Evolutionary conservation across 1,140 invertebrate species (phyloP).

Genomic region (Trachymyrmex cornetzi): DNA sequence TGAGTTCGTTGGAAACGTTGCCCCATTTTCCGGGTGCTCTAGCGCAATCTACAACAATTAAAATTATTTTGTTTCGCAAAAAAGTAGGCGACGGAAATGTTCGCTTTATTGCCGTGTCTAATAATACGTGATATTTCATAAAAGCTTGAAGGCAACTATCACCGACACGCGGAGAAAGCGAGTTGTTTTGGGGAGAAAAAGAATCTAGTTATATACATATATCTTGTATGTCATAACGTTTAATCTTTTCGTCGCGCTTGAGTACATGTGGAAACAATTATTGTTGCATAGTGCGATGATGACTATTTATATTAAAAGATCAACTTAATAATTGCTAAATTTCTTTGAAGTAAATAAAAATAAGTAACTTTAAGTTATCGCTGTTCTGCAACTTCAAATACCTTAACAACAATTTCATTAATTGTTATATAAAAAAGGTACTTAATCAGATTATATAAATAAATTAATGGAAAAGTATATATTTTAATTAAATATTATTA

Average conservation of each 20-base stretch:
- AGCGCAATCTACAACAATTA: constrained; percentile 46
- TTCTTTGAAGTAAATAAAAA: not conserved
- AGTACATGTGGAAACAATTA: constrained; percentile 20
- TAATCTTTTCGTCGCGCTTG: constrained; percentile 43
- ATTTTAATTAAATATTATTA: not conserved
- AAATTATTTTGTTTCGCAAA: constrained; percentile 59
- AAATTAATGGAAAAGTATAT: not conserved
- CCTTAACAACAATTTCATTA: not conserved
- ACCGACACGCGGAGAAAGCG: constrained; percentile 40
- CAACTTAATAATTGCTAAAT: not conserved
- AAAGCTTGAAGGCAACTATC: constrained; percentile 28
- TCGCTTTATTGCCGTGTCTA: constrained; percentile 60
- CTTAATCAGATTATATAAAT: not conserved
- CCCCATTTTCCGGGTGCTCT: constrained; percentile 50
- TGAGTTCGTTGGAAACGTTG: constrained; percentile 44
- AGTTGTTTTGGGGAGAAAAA: constrained; percentile 41
- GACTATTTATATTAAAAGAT: constrained; percentile 4
- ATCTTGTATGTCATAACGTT: constrained; percentile 42
- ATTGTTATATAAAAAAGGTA: not conserved
- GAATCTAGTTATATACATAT: constrained; percentile 31
- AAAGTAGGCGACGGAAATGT: constrained; percentile 58
- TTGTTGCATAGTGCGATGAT: not conserved
- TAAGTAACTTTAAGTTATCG: not conserved
- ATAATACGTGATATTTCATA: constrained; percentile 54
- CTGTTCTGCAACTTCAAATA: not conserved